A percentile compares a stretch with the other conserved stretches of the same genome.
These are phyloP conservation scores for Lacerta agilis DNA, from an alignment of 2,797 vertebrate species.

Conservation along the genomic window DNA sequence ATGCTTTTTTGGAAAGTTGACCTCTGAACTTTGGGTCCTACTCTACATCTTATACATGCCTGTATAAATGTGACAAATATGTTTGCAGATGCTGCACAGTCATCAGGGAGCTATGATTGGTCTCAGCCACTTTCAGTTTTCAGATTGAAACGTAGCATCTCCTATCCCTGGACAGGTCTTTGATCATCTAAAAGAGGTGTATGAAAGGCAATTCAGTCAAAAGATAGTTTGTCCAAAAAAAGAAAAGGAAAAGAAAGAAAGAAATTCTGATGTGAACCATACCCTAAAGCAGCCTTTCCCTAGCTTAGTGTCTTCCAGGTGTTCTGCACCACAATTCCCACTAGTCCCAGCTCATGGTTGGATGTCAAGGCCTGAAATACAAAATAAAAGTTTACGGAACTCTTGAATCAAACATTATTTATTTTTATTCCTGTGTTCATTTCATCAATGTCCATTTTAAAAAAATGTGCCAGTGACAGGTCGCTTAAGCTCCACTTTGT, in stretches of 20 bases:
- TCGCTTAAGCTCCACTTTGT: background rate
- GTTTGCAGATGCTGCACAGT: background rate
- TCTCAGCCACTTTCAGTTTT: background rate
- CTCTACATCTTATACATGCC: background rate
- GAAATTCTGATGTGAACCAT: background rate
- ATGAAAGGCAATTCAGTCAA: background rate
- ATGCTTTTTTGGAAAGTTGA: background rate
- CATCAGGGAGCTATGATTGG: background rate
- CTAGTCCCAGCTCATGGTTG: no score
- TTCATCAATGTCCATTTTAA: background rate
- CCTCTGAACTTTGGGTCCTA: background rate
- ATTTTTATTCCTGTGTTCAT: background rate
- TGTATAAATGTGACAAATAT: background rate
- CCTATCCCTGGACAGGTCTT: background rate
- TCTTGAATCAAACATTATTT: background rate
- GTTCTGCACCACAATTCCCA: no score
- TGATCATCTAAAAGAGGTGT: background rate
- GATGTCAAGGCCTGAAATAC: background rate
- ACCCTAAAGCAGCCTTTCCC: no score
- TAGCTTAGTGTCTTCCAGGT: no score
- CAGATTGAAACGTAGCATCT: background rate
- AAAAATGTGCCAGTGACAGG: background rate
- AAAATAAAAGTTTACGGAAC: background rate
- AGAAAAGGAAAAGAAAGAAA: no score
- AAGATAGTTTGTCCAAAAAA: background rate